These are phyloP conservation scores for Sinhomidia bicolor DNA, from an alignment of 2,888 invertebrate species.

Conservation along the genomic window DNA sequence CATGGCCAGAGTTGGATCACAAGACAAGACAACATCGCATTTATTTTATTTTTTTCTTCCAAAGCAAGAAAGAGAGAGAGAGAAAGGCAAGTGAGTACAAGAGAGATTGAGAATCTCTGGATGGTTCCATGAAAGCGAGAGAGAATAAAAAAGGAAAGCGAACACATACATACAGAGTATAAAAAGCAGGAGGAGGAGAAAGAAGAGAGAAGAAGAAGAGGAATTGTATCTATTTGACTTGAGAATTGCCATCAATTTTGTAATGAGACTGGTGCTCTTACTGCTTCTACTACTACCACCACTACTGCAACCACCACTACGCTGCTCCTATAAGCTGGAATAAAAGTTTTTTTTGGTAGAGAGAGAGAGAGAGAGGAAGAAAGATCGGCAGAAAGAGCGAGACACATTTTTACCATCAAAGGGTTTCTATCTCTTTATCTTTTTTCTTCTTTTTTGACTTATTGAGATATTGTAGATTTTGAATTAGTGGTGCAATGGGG, in stretches of 20 bases:
- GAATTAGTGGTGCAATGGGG: constrained; percentile 71
- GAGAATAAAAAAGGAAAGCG: constrained; percentile 19
- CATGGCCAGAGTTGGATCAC: constrained; percentile 21
- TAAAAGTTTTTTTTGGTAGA: constrained; percentile 25
- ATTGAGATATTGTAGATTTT: constrained; percentile 74
- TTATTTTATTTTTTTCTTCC: constrained; percentile 43
- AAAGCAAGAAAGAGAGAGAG: not conserved
- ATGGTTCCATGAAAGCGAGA: constrained; percentile 25
- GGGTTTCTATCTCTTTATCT: constrained; percentile 49
- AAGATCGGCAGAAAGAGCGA: constrained; percentile 42
- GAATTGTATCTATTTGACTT: constrained; percentile 73
- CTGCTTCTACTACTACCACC: not conserved
- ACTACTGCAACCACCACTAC: not conserved
- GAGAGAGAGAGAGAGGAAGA: constrained; percentile 15
- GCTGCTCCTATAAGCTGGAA: not conserved
- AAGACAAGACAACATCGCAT: constrained; percentile 45
- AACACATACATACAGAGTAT: constrained; percentile 9
- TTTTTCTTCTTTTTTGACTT: constrained; percentile 69
- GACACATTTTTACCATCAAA: constrained; percentile 64
- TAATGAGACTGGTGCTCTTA: constrained; percentile 59
- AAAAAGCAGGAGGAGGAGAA: constrained; percentile 30
- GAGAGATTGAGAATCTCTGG: constrained; percentile 30
- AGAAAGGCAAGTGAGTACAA: not conserved
- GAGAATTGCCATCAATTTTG: constrained; percentile 74
- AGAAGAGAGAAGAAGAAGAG: constrained; percentile 54